These are phyloP conservation scores for Anguilla obscura DNA, from an alignment of 2,797 vertebrate genomes.

Conservation along the genomic window DNA sequence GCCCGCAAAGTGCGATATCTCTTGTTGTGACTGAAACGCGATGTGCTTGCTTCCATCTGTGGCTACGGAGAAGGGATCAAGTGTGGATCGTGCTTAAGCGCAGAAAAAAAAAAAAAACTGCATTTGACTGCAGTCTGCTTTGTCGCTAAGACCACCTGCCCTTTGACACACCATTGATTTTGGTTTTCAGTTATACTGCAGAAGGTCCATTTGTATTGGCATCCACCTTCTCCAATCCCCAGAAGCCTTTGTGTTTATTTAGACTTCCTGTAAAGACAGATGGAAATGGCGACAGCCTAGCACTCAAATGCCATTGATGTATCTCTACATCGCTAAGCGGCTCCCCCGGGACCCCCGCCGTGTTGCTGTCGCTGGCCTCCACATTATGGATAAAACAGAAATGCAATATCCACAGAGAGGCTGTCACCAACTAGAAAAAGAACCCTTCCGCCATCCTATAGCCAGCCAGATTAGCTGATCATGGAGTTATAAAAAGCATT, in stretches of 20 bases:
- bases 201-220: conserved; percentile 22
- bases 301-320: conserved; percentile 69
- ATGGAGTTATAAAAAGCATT: conserved; percentile 40
- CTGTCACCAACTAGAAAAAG: conserved; percentile 33
- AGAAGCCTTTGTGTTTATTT: conserved; percentile 50
- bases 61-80: not conserved
- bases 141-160: not conserved
- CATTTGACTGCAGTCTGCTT: conserved; percentile 12
- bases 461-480: conserved; percentile 51
- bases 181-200: conserved; percentile 20
- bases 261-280: conserved; percentile 52
- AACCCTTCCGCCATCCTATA: conserved; percentile 58
- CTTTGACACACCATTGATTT: conserved; percentile 47
- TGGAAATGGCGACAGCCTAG: conserved; percentile 45
- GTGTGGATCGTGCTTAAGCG: not conserved
- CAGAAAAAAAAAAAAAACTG: not conserved
- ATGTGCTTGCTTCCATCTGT: not conserved
- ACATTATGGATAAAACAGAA: conserved; percentile 61
- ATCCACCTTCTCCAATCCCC: conserved; percentile 43
- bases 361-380: conserved; percentile 64
- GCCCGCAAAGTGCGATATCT: not conserved
- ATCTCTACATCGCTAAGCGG: conserved; percentile 62
- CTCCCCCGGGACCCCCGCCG: conserved; percentile 67
- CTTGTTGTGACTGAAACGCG: not conserved
- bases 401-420: conserved; percentile 58